Conservation (phyloP, 2,888 invertebrate species). For the Himalopsyche japonica region DNA sequence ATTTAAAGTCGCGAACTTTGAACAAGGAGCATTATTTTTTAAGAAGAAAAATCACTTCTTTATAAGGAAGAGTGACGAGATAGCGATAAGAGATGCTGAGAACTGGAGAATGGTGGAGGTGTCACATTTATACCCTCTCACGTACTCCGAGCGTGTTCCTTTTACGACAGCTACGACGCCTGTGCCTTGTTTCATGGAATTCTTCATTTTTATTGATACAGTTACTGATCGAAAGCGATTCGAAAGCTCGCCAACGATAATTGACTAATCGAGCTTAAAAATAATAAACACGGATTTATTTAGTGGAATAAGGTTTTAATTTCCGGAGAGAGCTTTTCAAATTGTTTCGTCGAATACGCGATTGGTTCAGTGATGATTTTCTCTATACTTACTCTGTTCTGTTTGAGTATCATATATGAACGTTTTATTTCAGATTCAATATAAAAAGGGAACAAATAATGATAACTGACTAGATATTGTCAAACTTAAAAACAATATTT, state of each 20-base stretch:
- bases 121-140: not conserved
- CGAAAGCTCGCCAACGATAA: not conserved
- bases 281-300: constrained; percentile 1
- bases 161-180: not conserved
- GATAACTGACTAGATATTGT: too few species aligned
- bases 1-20: not conserved
- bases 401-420: not conserved
- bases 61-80: constrained; percentile 1
- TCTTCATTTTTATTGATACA: not conserved
- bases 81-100: not conserved
- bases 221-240: not conserved
- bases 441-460: too few species aligned
- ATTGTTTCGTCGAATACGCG: not conserved
- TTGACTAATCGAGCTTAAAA: not conserved
- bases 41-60: not conserved
- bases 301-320: not conserved
- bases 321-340: not conserved
- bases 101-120: not conserved
- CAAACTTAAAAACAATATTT: too few species aligned
- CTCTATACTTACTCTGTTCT: not conserved
- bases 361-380: not conserved
- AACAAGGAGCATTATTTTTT: not conserved
- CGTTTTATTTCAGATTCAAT: too few species aligned
- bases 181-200: not conserved
- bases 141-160: not conserved